Evolutionary conservation across 2,888 invertebrate genomes (phyloP).

Genomic region (Monopis laevigella): DNA sequence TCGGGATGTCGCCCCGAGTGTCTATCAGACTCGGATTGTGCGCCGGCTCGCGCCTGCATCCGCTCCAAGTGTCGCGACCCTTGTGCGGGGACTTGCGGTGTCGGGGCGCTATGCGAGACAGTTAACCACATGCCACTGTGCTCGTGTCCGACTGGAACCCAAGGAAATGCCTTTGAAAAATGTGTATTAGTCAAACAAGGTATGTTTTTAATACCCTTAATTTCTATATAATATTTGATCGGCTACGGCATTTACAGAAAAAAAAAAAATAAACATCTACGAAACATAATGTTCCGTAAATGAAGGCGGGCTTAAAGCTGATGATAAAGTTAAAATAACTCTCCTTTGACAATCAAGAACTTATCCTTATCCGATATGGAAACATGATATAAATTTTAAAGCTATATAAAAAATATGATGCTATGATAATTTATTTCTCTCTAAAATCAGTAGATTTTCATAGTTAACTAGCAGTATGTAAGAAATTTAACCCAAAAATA

Average conservation of each 20-base stretch:
- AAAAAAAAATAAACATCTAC: too few species aligned
- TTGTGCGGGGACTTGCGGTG: constrained; percentile 82
- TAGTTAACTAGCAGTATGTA: too few species aligned
- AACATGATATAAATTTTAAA: too few species aligned
- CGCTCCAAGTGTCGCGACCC: constrained; percentile 87
- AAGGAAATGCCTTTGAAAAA: constrained; percentile 72
- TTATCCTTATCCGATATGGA: too few species aligned
- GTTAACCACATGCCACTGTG: constrained; percentile 76
- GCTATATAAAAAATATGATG: too few species aligned
- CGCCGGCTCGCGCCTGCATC: constrained; percentile 82
- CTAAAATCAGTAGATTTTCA: too few species aligned
- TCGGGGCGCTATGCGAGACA: constrained; percentile 81
- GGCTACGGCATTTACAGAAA: too few species aligned
- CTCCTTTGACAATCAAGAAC: too few species aligned
- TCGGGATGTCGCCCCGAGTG: constrained; percentile 85
- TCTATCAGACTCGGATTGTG: constrained; percentile 87
- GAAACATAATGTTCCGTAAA: too few species aligned
- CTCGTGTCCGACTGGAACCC: constrained; percentile 77
- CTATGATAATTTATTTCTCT: too few species aligned
- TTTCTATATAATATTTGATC: neutral
- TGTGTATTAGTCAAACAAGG: constrained; percentile 55
- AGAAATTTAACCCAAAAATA: constrained; percentile 6
- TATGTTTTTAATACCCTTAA: constrained; percentile 22
- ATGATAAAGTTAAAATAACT: too few species aligned
- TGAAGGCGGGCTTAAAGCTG: too few species aligned